Evolutionary conservation across 1,140 invertebrate genomes (phyloP).

Genomic region (Procambarus virginalis): DNA sequence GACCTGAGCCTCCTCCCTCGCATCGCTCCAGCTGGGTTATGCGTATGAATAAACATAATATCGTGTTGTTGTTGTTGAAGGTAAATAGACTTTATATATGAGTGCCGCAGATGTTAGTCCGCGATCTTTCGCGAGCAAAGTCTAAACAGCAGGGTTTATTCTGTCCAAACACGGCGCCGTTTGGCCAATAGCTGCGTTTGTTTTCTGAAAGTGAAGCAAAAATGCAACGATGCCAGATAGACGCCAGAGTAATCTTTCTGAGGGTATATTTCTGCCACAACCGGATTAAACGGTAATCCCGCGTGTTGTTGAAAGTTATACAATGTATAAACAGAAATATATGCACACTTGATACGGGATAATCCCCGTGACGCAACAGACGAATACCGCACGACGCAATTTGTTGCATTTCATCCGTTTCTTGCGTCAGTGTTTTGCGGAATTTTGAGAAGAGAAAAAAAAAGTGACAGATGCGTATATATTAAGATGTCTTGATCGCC

Average conservation of each 20-base stretch:
- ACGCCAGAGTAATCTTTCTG: not conserved
- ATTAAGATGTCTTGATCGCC: too few species aligned
- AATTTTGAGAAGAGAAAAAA: too few species aligned
- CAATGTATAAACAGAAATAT: slow-evolving; percentile 7
- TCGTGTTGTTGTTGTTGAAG: slow-evolving; percentile 59
- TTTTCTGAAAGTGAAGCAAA: too few species aligned
- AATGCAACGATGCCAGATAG: not conserved
- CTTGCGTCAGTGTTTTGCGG: not conserved
- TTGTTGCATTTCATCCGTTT: not conserved
- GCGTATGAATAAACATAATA: slow-evolving; percentile 66
- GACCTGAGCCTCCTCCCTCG: slow-evolving; percentile 25
- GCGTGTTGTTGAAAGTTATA: slow-evolving; percentile 13
- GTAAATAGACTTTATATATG: slow-evolving; percentile 64
- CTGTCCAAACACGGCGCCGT: too few species aligned
- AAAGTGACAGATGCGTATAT: too few species aligned
- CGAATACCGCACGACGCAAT: not conserved
- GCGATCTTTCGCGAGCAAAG: not conserved
- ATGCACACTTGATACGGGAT: not conserved
- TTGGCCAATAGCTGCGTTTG: too few species aligned
- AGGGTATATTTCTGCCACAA: not conserved
- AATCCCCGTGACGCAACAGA: not conserved
- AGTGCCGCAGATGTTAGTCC: slow-evolving; percentile 43
- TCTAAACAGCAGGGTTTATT: too few species aligned
- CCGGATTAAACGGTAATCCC: not conserved
- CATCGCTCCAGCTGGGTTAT: slow-evolving; percentile 65